Evolutionary conservation across 2,797 vertebrate genomes (phyloP).

Genomic region (Enteromius viviparus): DNA sequence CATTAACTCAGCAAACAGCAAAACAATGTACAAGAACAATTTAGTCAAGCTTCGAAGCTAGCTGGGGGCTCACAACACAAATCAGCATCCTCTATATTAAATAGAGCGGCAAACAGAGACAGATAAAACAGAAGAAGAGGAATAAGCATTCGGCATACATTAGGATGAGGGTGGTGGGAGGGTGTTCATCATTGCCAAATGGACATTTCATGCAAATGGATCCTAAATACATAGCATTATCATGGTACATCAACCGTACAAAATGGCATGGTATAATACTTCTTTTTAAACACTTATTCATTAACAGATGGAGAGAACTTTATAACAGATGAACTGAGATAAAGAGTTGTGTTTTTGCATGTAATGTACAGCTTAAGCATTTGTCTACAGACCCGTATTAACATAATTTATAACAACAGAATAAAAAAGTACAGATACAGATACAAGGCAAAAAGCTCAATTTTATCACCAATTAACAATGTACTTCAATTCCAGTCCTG

Average conservation of each 20-base stretch:
- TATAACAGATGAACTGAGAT: neutral
- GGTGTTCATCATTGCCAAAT: neutral
- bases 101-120: neutral
- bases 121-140: neutral
- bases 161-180: neutral
- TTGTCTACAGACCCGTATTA: neutral
- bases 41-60: neutral
- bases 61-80: neutral
- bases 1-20: constrained; percentile 2
- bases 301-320: neutral
- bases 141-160: neutral
- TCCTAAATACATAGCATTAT: neutral
- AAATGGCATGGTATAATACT: neutral
- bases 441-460: neutral
- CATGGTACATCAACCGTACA: neutral
- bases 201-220: neutral
- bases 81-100: constrained; percentile 1
- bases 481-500: neutral
- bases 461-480: neutral
- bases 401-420: neutral
- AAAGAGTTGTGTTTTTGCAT: neutral
- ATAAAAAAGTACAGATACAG: too few relatives aligned
- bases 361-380: neutral
- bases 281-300: neutral
- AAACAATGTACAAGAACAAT: neutral